Evolutionary conservation across 2,797 vertebrate genomes (phyloP).

Genomic region (Neosalanx taihuensis): DNA sequence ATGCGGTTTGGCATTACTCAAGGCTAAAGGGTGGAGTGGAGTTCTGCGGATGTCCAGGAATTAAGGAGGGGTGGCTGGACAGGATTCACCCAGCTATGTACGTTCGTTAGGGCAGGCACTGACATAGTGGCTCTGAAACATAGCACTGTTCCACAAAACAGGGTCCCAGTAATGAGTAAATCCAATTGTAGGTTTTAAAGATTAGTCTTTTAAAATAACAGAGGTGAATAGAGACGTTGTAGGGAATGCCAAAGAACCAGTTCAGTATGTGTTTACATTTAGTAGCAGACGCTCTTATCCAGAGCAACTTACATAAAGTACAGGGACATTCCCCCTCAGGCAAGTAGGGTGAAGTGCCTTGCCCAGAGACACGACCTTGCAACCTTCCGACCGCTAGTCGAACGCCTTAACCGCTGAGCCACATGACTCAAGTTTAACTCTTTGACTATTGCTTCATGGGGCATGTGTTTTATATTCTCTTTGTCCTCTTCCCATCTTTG

Average conservation of each 20-base stretch:
- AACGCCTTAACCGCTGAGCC: too few relatives aligned
- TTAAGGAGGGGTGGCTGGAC: constrained; percentile 34
- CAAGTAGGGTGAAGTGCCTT: too few relatives aligned
- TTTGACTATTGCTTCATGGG: not conserved
- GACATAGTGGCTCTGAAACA: not conserved
- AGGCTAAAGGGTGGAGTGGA: constrained; percentile 39
- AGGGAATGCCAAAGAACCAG: too few relatives aligned
- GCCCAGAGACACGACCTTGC: too few relatives aligned
- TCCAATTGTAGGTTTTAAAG: not conserved
- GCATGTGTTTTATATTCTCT: not conserved
- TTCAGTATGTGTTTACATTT: too few relatives aligned
- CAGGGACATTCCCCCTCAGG: too few relatives aligned
- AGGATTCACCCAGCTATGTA: not conserved
- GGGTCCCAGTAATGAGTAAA: not conserved
- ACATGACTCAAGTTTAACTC: too few relatives aligned
- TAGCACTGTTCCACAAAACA: not conserved
- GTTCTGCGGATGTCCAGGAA: constrained; percentile 29
- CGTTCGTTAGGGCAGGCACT: not conserved
- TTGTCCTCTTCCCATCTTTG: not conserved
- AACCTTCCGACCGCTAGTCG: too few relatives aligned
- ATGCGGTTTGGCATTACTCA: not conserved
- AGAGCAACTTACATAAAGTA: too few relatives aligned
- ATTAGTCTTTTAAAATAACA: too few relatives aligned
- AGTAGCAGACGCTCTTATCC: too few relatives aligned
- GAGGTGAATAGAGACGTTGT: too few relatives aligned